Conservation (phyloP, 2,888 invertebrate genomes). For the Chrysina gloriosa region DNA sequence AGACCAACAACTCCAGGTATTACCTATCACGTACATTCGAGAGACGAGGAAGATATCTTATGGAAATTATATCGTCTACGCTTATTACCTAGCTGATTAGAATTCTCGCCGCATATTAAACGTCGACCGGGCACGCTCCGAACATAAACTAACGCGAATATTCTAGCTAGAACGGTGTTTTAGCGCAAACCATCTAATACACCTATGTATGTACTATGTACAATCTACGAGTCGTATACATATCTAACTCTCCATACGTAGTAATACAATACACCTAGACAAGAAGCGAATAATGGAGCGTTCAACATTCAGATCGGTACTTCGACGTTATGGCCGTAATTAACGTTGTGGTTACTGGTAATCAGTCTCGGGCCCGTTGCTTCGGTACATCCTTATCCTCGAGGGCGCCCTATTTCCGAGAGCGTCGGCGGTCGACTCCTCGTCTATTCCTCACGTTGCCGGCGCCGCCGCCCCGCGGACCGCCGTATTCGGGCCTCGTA, state of each 20-base stretch:
- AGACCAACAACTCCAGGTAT: too few species aligned
- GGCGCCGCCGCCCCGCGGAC: not conserved
- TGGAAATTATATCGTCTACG: too few species aligned
- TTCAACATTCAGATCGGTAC: conserved; percentile 59
- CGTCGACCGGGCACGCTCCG: conserved; percentile 2
- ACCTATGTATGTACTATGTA: not conserved
- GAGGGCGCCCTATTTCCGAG: conserved; percentile 40
- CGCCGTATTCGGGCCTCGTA: not conserved
- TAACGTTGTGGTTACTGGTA: conserved; percentile 63
- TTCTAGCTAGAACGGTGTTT: not conserved
- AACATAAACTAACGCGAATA: conserved; percentile 20
- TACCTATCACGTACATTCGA: too few species aligned
- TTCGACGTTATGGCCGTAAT: conserved; percentile 61
- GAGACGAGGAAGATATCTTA: too few species aligned
- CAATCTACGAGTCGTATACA: not conserved
- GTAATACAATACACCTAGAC: conserved; percentile 20
- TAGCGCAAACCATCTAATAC: conserved; percentile 7
- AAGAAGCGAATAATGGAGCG: conserved; percentile 41
- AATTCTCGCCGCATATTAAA: too few species aligned
- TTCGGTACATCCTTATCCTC: conserved; percentile 40
- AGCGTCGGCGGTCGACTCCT: not conserved
- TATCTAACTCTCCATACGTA: not conserved
- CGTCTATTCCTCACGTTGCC: not conserved
- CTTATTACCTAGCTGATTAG: too few species aligned
- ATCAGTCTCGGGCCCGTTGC: conserved; percentile 59